A percentile compares a stretch with the other conserved stretches of the same genome.
phyloP scores from a whole-genome alignment of 2,888 invertebrate genomes.

The Thymelicus acteon region DNA sequence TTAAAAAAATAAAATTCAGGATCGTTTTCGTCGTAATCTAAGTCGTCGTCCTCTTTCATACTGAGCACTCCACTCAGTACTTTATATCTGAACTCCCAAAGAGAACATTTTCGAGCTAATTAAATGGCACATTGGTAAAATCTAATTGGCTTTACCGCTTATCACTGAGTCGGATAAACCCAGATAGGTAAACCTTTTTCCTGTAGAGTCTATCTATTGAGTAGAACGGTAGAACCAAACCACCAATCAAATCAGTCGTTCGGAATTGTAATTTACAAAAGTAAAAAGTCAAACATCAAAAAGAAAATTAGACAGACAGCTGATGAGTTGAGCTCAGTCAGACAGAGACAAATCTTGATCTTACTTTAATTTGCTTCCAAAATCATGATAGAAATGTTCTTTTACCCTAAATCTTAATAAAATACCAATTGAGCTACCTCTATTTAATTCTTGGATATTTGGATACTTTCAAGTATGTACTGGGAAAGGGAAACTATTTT shows the following conservation, averaged over 20 bases:
- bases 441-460: no score
- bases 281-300: not conserved
- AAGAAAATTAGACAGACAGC: not conserved
- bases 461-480: no score
- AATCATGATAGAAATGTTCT: no score
- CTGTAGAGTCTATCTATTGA: not conserved
- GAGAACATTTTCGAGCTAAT: constrained; percentile 11
- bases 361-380: no score
- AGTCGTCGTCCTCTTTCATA: constrained; percentile 22
- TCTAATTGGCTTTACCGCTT: constrained; percentile 7
- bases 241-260: not conserved
- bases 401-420: no score
- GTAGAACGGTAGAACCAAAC: not conserved
- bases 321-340: no score
- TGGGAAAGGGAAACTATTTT: no score
- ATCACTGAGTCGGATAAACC: no score
- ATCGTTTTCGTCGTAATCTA: constrained; percentile 37
- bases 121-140: constrained; percentile 2
- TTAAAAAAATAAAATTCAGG: constrained; percentile 28
- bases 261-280: not conserved
- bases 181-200: not conserved
- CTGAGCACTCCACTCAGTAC: constrained; percentile 7
- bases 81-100: constrained; percentile 3
- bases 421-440: no score
- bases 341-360: no score